Evolutionary conservation across 2,113 vertebrate species (phyloP).

Genomic region (Murina feae): DNA sequence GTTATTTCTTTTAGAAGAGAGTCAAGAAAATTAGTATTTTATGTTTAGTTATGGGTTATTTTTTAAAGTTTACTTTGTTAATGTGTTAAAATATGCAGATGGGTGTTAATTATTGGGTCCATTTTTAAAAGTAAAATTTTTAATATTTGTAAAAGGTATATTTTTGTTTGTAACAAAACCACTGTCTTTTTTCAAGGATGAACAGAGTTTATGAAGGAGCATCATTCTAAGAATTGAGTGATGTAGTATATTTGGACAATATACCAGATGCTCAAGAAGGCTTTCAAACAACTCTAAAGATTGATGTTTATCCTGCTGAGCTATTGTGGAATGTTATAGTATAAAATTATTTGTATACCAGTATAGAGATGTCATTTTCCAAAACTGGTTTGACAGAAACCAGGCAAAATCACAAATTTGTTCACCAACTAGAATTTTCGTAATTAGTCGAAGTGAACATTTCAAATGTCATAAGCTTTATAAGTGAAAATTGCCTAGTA

Average conservation of each 20-base stretch:
- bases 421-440: slow-evolving; percentile 49
- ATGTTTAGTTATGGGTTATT: slow-evolving; percentile 51
- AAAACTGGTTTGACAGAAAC: slow-evolving; percentile 47
- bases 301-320: slow-evolving; percentile 74
- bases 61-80: slow-evolving; percentile 59
- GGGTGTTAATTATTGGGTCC: slow-evolving; percentile 48
- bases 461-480: slow-evolving; percentile 41
- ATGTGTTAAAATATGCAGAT: slow-evolving; percentile 59
- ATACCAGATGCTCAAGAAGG: slow-evolving; percentile 72
- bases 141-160: slow-evolving; percentile 69
- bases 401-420: slow-evolving; percentile 42
- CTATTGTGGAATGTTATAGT: slow-evolving; percentile 56
- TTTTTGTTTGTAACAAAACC: slow-evolving; percentile 77
- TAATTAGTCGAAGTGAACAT: slow-evolving; percentile 33
- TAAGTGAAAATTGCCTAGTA: slow-evolving; percentile 19
- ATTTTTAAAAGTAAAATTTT: slow-evolving; percentile 64
- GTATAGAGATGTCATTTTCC: slow-evolving; percentile 31
- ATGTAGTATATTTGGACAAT: slow-evolving; percentile 70
- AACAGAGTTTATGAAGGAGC: slow-evolving; percentile 73
- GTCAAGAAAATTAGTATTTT: slow-evolving; percentile 60
- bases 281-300: slow-evolving; percentile 71
- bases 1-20: slow-evolving; percentile 73
- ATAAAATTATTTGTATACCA: slow-evolving; percentile 53
- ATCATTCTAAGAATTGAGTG: slow-evolving; percentile 76
- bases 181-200: slow-evolving; percentile 75